A percentile compares a stretch with the other conserved stretches of the same genome.
Evolutionary conservation across 2,888 invertebrate species (phyloP).

Genomic region (Apoda limacodes): DNA sequence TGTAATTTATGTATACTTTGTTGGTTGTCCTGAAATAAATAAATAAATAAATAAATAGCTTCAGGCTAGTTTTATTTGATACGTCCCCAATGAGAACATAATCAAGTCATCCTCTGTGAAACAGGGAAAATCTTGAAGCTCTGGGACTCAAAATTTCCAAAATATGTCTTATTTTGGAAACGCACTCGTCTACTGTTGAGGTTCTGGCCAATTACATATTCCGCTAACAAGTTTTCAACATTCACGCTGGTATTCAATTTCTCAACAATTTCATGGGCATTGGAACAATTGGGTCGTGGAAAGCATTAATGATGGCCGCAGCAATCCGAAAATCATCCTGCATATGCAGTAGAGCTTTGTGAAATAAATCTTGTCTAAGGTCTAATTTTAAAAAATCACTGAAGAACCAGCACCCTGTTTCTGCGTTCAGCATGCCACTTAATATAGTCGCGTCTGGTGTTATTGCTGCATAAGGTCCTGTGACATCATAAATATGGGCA

Average conservation of each 20-base stretch:
- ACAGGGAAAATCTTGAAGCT: too few species aligned
- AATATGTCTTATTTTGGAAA: conserved; percentile 15
- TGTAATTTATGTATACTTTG: too few species aligned
- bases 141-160: conserved; percentile 12
- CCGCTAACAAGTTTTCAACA: conserved; percentile 7
- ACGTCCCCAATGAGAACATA: conserved; percentile 13
- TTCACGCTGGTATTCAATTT: conserved; percentile 7
- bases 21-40: too few species aligned
- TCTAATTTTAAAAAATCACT: conserved; percentile 6
- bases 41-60: conserved; percentile 7
- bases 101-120: conserved; percentile 18
- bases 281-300: conserved; percentile 6
- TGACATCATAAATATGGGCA: conserved; percentile 13
- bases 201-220: conserved; percentile 5
- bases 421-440: too few species aligned
- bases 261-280: conserved; percentile 9
- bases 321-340: conserved; percentile 7
- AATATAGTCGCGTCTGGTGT: conserved; percentile 13
- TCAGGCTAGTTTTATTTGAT: conserved; percentile 12
- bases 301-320: conserved; percentile 7
- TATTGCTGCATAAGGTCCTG: conserved; percentile 14
- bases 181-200: conserved; percentile 11
- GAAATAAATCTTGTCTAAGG: conserved; percentile 8
- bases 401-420: too few species aligned
- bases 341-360: conserved; percentile 4